phyloP scores from a whole-genome alignment of 2,113 vertebrate genomes.

The Stigmatopora argus region DNA sequence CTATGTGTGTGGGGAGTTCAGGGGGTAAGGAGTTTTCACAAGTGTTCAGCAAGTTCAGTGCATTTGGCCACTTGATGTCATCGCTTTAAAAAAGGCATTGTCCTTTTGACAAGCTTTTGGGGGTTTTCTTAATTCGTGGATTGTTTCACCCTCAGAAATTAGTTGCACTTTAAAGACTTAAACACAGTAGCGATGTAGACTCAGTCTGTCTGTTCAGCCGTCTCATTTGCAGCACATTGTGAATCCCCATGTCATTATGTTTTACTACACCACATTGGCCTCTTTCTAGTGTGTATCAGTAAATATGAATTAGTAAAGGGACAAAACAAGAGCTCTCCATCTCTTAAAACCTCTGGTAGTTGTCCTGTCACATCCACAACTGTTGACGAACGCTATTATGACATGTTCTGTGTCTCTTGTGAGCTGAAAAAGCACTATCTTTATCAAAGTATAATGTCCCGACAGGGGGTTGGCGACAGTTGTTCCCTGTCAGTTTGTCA shows the following conservation, averaged over 20 bases:
- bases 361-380: conserved; percentile 49
- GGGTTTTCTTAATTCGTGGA: not conserved
- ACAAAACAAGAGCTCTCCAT: conserved; percentile 51
- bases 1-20: not conserved
- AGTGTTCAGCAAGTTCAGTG: conserved; percentile 9
- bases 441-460: conserved; percentile 57
- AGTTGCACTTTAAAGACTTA: conserved; percentile 18
- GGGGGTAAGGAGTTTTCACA: not conserved
- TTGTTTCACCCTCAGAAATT: not conserved
- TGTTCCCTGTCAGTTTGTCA: conserved; percentile 44
- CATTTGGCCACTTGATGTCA: conserved; percentile 21
- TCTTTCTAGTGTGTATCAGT: conserved; percentile 13
- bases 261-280: conserved; percentile 24
- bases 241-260: conserved; percentile 18
- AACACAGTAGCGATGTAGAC: conserved; percentile 17
- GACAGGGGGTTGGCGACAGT: conserved; percentile 37
- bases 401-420: conserved; percentile 34
- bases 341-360: conserved; percentile 42
- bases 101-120: conserved; percentile 3
- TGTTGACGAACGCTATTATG: conserved; percentile 42
- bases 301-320: conserved; percentile 49
- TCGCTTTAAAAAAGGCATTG: conserved; percentile 25
- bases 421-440: conserved; percentile 41
- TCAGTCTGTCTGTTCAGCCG: conserved; percentile 13
- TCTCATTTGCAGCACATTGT: conserved; percentile 6